Conservation (phyloP, 2,888 invertebrate species). For the Heliconius charithonia region DNA sequence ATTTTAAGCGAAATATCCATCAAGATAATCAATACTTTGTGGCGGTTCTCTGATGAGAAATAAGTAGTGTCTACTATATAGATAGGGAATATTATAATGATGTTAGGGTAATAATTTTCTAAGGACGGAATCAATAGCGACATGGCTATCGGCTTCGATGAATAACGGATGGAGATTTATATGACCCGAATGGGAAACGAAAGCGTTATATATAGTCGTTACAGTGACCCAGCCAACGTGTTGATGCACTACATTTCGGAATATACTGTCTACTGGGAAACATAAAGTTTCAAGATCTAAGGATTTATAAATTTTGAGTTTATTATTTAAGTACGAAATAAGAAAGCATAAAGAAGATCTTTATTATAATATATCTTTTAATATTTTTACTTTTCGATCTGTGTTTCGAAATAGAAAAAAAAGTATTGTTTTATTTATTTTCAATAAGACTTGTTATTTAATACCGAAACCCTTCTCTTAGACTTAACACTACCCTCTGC, state of each 20-base stretch:
- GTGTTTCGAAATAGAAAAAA: not conserved
- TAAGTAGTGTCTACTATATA: constrained; percentile 21
- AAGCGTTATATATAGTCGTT: constrained; percentile 41
- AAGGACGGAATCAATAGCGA: constrained; percentile 33
- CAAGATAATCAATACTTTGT: constrained; percentile 22
- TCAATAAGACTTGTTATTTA: not conserved
- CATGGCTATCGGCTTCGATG: constrained; percentile 40
- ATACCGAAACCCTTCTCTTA: no score
- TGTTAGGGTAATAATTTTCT: constrained; percentile 37
- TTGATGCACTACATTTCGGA: constrained; percentile 28
- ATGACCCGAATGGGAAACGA: constrained; percentile 43
- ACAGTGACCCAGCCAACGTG: constrained; percentile 40
- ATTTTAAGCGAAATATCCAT: constrained; percentile 20
- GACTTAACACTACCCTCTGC: no score
- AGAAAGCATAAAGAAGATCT: not conserved
- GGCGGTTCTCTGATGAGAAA: constrained; percentile 19
- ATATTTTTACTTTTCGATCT: not conserved
- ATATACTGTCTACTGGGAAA: not conserved
- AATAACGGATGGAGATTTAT: constrained; percentile 41
- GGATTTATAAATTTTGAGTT: not conserved
- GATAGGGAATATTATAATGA: constrained; percentile 35
- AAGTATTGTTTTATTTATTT: not conserved
- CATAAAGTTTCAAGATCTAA: not conserved
- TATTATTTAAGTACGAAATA: not conserved
- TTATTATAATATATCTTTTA: not conserved